Percentiles rank a stretch among this genome's conserved stretches.
Conservation (phyloP, 2,888 invertebrate genomes). For the Trichopria drosophilae region DNA sequence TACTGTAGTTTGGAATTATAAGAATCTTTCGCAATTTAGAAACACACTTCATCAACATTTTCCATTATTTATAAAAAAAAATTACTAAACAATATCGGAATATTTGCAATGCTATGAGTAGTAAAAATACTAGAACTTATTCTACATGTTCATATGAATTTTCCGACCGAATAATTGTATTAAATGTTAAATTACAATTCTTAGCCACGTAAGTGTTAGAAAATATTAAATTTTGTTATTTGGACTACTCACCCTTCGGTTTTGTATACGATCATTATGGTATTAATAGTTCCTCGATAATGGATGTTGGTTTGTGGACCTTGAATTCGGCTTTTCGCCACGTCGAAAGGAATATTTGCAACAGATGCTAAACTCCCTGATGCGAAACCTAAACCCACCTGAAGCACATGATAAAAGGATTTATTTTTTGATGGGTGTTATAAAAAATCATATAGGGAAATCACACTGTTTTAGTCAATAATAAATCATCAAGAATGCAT, state of each 20-base stretch:
- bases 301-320: constrained; percentile 84
- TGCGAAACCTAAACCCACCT: constrained; percentile 73
- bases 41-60: not conserved
- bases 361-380: constrained; percentile 87
- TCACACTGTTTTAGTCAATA: not conserved
- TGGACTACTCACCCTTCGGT: constrained; percentile 92
- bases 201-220: constrained; percentile 7
- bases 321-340: constrained; percentile 93
- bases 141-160: too few species aligned
- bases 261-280: constrained; percentile 74
- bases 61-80: not conserved
- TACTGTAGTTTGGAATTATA: constrained; percentile 8
- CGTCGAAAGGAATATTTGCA: constrained; percentile 93
- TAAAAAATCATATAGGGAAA: not conserved
- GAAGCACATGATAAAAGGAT: constrained; percentile 1
- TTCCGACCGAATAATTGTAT: too few species aligned
- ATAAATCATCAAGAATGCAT: too few species aligned
- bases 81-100: too few species aligned
- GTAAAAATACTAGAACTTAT: too few species aligned
- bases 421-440: not conserved
- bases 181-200: too few species aligned
- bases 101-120: too few species aligned
- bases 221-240: too few species aligned
- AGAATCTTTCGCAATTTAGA: not conserved
- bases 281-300: constrained; percentile 75